A percentile compares a stretch with the other conserved stretches of the same genome.
Evolutionary conservation across 2,797 vertebrate genomes (phyloP).

Genomic region (Merluccius polli): DNA sequence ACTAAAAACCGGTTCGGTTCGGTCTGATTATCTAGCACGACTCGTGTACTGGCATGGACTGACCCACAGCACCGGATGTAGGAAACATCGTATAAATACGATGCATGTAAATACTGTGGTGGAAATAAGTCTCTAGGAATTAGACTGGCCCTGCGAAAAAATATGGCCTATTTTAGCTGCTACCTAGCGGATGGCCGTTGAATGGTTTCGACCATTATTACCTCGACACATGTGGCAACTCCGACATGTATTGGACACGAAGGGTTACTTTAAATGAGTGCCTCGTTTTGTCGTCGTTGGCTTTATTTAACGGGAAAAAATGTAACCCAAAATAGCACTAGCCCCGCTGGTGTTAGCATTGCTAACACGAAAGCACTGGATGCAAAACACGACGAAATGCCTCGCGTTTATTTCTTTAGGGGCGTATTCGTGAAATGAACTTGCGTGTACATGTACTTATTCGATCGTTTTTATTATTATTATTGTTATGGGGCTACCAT

Average conservation of each 20-base stretch:
- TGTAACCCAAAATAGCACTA: neutral
- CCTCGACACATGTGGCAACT: neutral
- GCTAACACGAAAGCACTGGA: neutral
- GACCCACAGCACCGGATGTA: neutral
- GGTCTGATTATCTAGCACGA: neutral
- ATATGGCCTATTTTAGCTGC: conserved; percentile 58
- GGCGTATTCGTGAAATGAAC: neutral
- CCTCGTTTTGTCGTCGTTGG: neutral
- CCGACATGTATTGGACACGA: neutral
- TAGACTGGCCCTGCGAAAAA: conserved; percentile 42
- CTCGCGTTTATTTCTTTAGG: conserved; percentile 27
- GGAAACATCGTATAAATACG: neutral
- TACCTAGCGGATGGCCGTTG: conserved; percentile 14
- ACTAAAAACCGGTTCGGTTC: neutral
- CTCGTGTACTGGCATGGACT: neutral
- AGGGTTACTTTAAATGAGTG: neutral
- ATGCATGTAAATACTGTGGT: neutral
- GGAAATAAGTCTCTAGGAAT: conserved; percentile 40
- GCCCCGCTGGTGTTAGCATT: neutral
- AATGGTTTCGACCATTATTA: neutral
- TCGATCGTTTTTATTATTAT: conserved; percentile 37
- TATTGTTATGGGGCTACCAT: conserved; percentile 34
- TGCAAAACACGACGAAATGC: neutral
- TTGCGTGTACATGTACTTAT: conserved; percentile 24
- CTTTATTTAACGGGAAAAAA: neutral